Conservation (phyloP, 2,797 vertebrate species). For the Oreortyx pictus region DNA sequence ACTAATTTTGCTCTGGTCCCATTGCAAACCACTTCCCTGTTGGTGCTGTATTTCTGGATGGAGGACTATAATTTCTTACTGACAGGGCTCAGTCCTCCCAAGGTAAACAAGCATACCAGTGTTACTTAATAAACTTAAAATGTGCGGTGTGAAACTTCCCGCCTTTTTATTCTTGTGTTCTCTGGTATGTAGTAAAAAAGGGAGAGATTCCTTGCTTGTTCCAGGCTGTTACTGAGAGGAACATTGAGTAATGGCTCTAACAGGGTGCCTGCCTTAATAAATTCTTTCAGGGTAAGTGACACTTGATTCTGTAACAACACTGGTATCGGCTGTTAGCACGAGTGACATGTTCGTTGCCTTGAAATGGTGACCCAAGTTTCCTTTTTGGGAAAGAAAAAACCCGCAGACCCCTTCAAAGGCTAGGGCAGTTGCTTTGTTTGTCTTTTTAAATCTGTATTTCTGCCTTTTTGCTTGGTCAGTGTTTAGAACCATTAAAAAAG, state of each 20-base stretch:
- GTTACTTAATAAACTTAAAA: slow-evolving; percentile 26
- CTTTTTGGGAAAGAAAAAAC: neutral
- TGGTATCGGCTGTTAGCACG: slow-evolving; percentile 29
- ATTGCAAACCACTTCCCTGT: neutral
- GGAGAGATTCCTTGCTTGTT: neutral
- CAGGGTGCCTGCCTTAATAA: slow-evolving; percentile 23
- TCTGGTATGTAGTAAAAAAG: neutral
- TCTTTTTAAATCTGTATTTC: slow-evolving; percentile 45
- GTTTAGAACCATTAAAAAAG: slow-evolving; percentile 68
- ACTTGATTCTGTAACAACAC: slow-evolving; percentile 32
- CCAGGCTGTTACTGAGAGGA: neutral
- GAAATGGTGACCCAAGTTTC: slow-evolving; percentile 9
- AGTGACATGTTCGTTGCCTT: slow-evolving; percentile 10
- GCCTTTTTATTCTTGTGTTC: neutral
- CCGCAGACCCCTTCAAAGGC: slow-evolving; percentile 35
- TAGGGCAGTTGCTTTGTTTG: slow-evolving; percentile 55
- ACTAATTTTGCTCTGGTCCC: neutral
- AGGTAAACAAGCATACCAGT: neutral
- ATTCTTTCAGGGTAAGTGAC: slow-evolving; percentile 45
- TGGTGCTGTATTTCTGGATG: neutral
- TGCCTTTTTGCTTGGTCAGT: slow-evolving; percentile 61
- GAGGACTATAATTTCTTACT: neutral
- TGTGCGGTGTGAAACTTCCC: neutral
- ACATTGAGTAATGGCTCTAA: slow-evolving; percentile 2
- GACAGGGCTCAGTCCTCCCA: neutral